Evolutionary conservation across 2,113 vertebrate species (phyloP), one percentile per base, ranked within the genome.

Genomic region (Coracopsis vasa): DNA sequence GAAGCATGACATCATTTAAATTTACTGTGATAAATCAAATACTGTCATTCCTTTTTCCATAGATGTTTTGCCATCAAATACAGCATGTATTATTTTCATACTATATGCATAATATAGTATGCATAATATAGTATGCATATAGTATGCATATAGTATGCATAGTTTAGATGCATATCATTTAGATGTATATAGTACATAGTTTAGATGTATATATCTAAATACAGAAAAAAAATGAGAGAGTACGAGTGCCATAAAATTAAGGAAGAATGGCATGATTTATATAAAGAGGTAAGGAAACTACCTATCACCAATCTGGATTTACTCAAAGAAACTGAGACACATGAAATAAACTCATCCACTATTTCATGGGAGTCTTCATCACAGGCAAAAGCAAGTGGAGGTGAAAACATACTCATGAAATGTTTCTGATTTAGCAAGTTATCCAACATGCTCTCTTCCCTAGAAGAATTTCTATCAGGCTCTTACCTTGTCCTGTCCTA

Each of bases 361-460:
- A 11, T 41, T 83, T 65, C 44, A 51, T 11, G 4, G 10, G 29
- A 56, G 10, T 90, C 61, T 82, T 82, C 27, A 73, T 56, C 21
- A 53, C 24, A 61, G 13, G 13, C 77, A 23, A 80, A 77, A 92
- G 23, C 13, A 79, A 75, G 5, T 13, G 10, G 6, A 72, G 14
- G 79, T 47, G 29, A 64, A 85, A 87, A 42, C 11, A 67, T 2
- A 62, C 4, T 44, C 10, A 33, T 14, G 1, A 71, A 21, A 10
- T 19, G 6, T 50, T 91, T 70, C 39, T 60, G 8, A 0, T 77
- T 69, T 37, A 73, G 33, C 31, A 89, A 70, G 23, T 67, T 65
- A 53, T 14, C 8, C 29, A 56, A 65, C 5, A 67, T 0, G 0
- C 4, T 1, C 3, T 54, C 6, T 82, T 88, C 24, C n/a, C 37